Conservation (phyloP, 2,888 invertebrate genomes). For the Stenolophus ochropezus region DNA sequence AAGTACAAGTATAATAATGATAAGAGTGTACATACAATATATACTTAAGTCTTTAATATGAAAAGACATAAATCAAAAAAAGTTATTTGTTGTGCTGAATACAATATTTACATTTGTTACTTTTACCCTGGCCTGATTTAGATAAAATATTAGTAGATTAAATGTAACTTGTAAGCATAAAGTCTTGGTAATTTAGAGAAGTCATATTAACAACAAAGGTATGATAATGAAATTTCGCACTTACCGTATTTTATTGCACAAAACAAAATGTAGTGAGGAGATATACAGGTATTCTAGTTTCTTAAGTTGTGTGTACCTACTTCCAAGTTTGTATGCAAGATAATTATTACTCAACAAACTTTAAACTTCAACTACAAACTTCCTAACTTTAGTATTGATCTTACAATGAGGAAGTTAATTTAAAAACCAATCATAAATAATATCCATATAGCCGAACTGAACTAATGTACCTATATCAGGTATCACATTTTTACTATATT, state of each 20-base stretch:
- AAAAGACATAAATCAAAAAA: too few relatives aligned
- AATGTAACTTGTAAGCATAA: too few relatives aligned
- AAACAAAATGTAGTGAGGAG: background rate
- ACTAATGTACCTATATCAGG: background rate
- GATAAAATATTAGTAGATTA: too few relatives aligned
- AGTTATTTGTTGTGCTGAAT: too few relatives aligned
- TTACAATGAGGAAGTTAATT: slow-evolving; percentile 4
- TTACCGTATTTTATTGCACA: background rate
- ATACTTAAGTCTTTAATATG: too few relatives aligned
- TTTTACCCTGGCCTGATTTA: too few relatives aligned
- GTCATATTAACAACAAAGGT: background rate
- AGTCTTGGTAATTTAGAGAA: too few relatives aligned
- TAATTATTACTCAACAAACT: slow-evolving; percentile 8
- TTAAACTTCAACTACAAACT: slow-evolving; percentile 10
- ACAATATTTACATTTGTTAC: too few relatives aligned
- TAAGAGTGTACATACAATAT: too few relatives aligned
- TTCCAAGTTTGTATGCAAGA: slow-evolving; percentile 6
- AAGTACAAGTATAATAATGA: too few relatives aligned
- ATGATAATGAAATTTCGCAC: background rate
- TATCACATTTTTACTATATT: too few relatives aligned
- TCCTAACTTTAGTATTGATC: slow-evolving; percentile 5
- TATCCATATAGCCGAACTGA: background rate
- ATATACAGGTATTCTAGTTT: slow-evolving; percentile 15
- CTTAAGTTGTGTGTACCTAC: background rate
- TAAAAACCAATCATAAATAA: background rate